phyloP scores from a whole-genome alignment of 2,113 vertebrate species.

The Pelecanus crispus region DNA sequence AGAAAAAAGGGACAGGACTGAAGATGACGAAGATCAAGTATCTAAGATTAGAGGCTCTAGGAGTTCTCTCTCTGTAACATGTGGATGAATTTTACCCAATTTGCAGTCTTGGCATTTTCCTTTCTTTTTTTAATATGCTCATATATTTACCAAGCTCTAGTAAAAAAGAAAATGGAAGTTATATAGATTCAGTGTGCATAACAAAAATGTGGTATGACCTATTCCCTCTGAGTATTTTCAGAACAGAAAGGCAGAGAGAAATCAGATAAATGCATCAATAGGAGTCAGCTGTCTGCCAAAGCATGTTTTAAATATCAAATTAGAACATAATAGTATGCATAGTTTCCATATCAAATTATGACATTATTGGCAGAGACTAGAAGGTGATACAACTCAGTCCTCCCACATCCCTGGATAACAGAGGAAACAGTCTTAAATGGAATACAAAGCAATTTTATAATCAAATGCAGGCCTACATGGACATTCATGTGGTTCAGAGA shows the following conservation, averaged over 20 bases:
- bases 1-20: not conserved
- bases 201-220: not conserved
- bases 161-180: not conserved
- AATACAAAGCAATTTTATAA: not conserved
- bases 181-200: not conserved
- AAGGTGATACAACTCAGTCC: conserved; percentile 28
- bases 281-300: conserved; percentile 43
- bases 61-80: not conserved
- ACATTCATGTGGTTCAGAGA: not conserved
- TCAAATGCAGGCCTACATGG: not conserved
- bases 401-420: conserved; percentile 9
- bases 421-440: not conserved
- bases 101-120: not conserved
- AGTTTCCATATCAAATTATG: conserved; percentile 63
- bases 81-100: not conserved
- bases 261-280: conserved; percentile 64
- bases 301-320: conserved; percentile 66
- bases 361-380: conserved; percentile 55
- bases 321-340: conserved; percentile 53
- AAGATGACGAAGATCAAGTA: not conserved
- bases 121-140: not conserved
- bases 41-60: not conserved
- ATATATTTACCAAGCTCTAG: not conserved
- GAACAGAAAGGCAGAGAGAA: conserved; percentile 44
- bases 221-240: conserved; percentile 1